Conservation (phyloP, 2,888 invertebrate genomes). For the Eulithis testata region DNA sequence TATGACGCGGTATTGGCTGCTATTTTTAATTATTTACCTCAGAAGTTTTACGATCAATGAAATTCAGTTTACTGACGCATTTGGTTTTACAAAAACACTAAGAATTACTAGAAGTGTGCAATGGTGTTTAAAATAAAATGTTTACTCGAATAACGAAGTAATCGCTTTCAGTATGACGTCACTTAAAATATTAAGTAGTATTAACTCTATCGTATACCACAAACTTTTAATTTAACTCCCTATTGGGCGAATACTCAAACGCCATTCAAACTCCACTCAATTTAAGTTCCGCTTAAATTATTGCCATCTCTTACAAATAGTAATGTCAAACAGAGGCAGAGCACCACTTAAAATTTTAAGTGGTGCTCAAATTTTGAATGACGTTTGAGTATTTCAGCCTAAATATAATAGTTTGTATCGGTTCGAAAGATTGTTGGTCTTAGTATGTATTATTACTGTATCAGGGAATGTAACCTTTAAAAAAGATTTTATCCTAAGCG, state of each 20-base stretch:
- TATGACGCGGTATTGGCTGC: background rate
- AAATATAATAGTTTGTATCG: conserved; percentile 8
- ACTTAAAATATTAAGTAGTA: conserved; percentile 5
- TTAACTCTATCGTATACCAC: conserved; percentile 3
- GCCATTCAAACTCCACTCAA: too few species aligned
- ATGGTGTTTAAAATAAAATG: background rate
- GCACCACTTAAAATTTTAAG: too few species aligned
- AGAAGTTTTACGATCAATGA: background rate
- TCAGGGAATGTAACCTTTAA: conserved; percentile 17
- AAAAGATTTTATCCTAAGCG: conserved; percentile 21
- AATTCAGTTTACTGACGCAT: background rate
- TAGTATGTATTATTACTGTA: conserved; percentile 22
- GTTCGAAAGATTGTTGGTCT: conserved; percentile 14
- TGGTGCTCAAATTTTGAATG: too few species aligned
- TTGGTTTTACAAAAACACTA: background rate
- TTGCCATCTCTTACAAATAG: too few species aligned
- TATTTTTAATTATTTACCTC: background rate
- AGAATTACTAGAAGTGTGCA: background rate
- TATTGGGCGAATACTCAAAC: too few species aligned
- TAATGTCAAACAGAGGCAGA: too few species aligned
- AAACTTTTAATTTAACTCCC: conserved; percentile 2
- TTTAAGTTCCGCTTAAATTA: too few species aligned
- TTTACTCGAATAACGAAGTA: conserved; percentile 7
- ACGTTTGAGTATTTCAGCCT: too few species aligned
- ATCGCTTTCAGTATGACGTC: conserved; percentile 8